phyloP scores from a whole-genome alignment of 1,140 invertebrate species.

The Drosophila lacertosa region DNA sequence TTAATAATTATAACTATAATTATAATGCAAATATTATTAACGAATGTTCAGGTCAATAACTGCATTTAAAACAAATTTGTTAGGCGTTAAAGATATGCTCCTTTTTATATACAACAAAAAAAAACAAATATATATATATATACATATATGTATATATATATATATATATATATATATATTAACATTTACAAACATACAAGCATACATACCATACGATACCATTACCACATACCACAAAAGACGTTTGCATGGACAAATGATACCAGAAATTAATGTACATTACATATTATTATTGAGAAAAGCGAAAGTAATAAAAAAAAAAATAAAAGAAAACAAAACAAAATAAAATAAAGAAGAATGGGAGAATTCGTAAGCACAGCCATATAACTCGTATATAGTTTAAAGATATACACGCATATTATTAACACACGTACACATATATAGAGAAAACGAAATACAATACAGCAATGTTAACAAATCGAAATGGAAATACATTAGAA shows the following conservation, averaged over 20 bases:
- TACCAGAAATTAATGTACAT: conserved; percentile 36
- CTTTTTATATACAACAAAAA: conserved; percentile 64
- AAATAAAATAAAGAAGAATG: not conserved
- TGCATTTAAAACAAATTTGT: conserved; percentile 74
- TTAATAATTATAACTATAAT: conserved; percentile 27
- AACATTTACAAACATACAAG: conserved; percentile 47
- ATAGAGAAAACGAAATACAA: conserved; percentile 30
- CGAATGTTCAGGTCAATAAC: conserved; percentile 78
- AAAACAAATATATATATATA: conserved; percentile 38
- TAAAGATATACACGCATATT: conserved; percentile 24
- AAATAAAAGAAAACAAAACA: not conserved
- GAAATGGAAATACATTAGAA: conserved; percentile 36
- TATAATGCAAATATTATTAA: conserved; percentile 41
- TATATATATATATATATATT: conserved; percentile 40
- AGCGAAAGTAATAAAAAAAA: conserved; percentile 3
- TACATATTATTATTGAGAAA: conserved; percentile 42
- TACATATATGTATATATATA: conserved; percentile 31
- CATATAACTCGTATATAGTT: conserved; percentile 35
- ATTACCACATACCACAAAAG: conserved; percentile 35
- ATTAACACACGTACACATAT: conserved; percentile 30
- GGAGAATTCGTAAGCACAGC: conserved; percentile 31
- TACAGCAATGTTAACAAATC: conserved; percentile 18
- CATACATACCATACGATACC: conserved; percentile 36
- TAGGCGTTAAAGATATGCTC: conserved; percentile 69
- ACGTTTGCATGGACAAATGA: conserved; percentile 53